Conservation (phyloP, 1,140 invertebrate genomes). For the Pentalonia nigronervosa region DNA sequence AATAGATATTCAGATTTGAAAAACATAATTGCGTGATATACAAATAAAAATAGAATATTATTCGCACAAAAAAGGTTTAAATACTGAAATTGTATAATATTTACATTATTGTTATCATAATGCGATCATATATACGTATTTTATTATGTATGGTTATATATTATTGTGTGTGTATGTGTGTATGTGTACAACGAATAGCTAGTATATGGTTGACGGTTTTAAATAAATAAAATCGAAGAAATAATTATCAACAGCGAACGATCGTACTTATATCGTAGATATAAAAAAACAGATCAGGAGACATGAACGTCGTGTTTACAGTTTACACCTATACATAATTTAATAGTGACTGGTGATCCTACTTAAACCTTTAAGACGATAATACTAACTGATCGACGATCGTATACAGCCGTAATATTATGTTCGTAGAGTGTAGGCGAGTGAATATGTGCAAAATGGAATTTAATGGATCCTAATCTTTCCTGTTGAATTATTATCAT, state of each 20-base stretch:
- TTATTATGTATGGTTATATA: background rate
- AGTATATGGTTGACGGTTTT: background rate
- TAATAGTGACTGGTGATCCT: background rate
- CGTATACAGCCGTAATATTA: background rate
- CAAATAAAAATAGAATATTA: constrained; percentile 7
- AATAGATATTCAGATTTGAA: background rate
- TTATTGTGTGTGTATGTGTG: background rate
- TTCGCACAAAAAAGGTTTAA: background rate
- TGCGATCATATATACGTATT: background rate
- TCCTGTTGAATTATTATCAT: background rate
- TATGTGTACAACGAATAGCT: background rate
- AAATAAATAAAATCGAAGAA: background rate
- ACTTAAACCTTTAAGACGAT: background rate
- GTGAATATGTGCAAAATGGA: background rate
- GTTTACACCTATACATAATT: background rate
- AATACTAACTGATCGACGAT: background rate
- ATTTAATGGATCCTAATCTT: background rate
- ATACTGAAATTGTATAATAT: background rate
- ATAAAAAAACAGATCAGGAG: background rate
- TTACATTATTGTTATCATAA: background rate
- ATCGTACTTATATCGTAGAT: background rate
- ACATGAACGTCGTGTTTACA: background rate
- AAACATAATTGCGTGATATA: background rate
- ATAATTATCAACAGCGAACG: background rate
- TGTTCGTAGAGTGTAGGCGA: background rate